phyloP scores from a whole-genome alignment of 2,888 invertebrate species.

The Caenorhabditis becei region DNA sequence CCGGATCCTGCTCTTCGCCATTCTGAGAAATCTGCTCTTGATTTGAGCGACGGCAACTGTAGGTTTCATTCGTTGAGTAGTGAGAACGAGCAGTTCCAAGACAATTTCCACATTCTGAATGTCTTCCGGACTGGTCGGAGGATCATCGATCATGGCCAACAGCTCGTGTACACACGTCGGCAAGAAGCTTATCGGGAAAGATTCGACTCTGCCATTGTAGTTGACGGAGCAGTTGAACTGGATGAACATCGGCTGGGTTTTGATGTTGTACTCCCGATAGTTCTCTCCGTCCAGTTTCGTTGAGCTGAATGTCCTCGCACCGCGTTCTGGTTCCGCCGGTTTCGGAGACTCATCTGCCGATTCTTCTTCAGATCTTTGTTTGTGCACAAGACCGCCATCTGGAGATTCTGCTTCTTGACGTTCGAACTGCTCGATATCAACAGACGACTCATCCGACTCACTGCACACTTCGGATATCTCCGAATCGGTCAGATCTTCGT shows the following conservation, averaged over 20 bases:
- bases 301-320: not conserved
- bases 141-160: conserved; percentile 19
- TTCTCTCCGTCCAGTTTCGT: conserved; percentile 11
- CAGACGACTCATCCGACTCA: not conserved
- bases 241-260: conserved; percentile 64
- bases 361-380: not conserved
- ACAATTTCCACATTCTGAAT: conserved; percentile 12
- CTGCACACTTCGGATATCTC: not conserved
- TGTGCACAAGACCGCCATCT: not conserved
- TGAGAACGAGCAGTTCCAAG: conserved; percentile 16
- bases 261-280: conserved; percentile 30
- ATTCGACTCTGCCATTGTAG: conserved; percentile 45
- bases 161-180: conserved; percentile 68
- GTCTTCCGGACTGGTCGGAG: conserved; percentile 15
- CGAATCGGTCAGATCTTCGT: not conserved
- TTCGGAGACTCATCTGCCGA: not conserved
- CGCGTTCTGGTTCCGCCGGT: not conserved
- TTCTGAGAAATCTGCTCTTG: not conserved
- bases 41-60: conserved; percentile 13
- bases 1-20: conserved; percentile 16
- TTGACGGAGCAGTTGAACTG: conserved; percentile 66
- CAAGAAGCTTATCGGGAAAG: conserved; percentile 65
- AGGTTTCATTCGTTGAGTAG: conserved; percentile 14
- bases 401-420: no score
- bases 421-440: not conserved